Evolutionary conservation across 2,113 vertebrate species (phyloP).

Genomic region (Phycodurus eques): DNA sequence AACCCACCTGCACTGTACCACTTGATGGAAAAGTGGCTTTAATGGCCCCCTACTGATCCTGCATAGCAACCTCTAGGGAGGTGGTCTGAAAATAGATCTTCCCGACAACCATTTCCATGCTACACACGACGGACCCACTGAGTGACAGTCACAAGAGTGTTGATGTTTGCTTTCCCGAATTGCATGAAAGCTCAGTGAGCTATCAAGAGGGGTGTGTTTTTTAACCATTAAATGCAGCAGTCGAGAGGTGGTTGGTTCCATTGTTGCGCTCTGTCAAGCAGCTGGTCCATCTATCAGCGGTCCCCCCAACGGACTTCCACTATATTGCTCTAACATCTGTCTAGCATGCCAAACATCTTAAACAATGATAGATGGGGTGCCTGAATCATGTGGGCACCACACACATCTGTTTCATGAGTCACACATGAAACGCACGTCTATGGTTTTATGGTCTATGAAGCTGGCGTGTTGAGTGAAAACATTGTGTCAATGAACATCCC

Average conservation of each 20-base stretch:
- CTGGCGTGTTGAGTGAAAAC: slow-evolving; percentile 15
- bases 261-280: slow-evolving; percentile 34
- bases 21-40: slow-evolving; percentile 46
- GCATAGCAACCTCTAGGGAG: slow-evolving; percentile 34
- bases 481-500: slow-evolving; percentile 29
- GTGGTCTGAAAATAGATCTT: slow-evolving; percentile 63
- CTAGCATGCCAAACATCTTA: slow-evolving; percentile 33
- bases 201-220: slow-evolving; percentile 21
- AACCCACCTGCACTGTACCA: neutral
- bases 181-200: slow-evolving; percentile 58
- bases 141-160: slow-evolving; percentile 51
- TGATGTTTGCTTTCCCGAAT: slow-evolving; percentile 46
- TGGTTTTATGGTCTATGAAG: slow-evolving; percentile 38
- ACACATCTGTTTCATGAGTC: slow-evolving; percentile 51
- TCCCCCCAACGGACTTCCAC: slow-evolving; percentile 18
- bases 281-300: slow-evolving; percentile 34
- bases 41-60: slow-evolving; percentile 36
- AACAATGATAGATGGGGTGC: slow-evolving; percentile 40
- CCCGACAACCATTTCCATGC: slow-evolving; percentile 53
- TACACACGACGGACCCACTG: slow-evolving; percentile 56
- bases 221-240: slow-evolving; percentile 26
- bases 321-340: slow-evolving; percentile 55
- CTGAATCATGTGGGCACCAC: slow-evolving; percentile 43
- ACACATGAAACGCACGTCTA: slow-evolving; percentile 24
- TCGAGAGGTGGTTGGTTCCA: slow-evolving; percentile 32